Evolutionary conservation across 2,113 vertebrate species (phyloP), one percentile per base, ranked within the genome.

Genomic region (Pollachius pollachius): DNA sequence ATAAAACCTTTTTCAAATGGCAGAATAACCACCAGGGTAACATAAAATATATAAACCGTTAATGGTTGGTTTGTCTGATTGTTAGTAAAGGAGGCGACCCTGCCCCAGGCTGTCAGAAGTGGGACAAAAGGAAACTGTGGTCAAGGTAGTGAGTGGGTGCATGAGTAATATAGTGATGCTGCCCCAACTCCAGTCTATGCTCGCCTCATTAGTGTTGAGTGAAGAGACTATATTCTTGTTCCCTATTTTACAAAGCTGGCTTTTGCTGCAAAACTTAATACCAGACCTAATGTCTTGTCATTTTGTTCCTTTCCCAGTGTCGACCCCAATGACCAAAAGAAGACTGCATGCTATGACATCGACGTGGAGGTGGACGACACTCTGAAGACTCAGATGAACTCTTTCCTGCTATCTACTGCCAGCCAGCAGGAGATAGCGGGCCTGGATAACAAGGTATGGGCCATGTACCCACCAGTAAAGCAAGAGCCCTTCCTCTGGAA

Each of bases 311-410:
- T 23, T 48, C 41, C 41, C 41, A 99, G 97, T 16, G 97, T 99
- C 84, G 97, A 99, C 78, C 97, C 97, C 1, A 99, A 99, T 12
- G 97, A 99, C 86, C 97, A 99, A 90, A 99, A 99, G 92, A 99
- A 99, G 85, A 99, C 97, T 0, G 97, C 97, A n/a, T 99, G 97
- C 87, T 99, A 99, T 9, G 97, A 99, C 84, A 99, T 99, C n/a
- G 97, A 99, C 0, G 97, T 99, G 77, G 97, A 99, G 86, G 97
- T 99, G 84, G 97, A 99, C 0, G 97, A 99, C 76, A 99, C 97
- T 0, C 87, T 99, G 81, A 99, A 99, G 90, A 98, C 97, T 5
- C 97, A 99, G 91, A 99, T 99, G 97, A 99, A 99, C 91, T 99
- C 97, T 60, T 99, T 98, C 67, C 92, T 99, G 77, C 93, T 99